A percentile compares a stretch with the other conserved stretches of the same genome.
phyloP scores from a whole-genome alignment of 1,140 invertebrate species.

The Rhyzopertha dominica region DNA sequence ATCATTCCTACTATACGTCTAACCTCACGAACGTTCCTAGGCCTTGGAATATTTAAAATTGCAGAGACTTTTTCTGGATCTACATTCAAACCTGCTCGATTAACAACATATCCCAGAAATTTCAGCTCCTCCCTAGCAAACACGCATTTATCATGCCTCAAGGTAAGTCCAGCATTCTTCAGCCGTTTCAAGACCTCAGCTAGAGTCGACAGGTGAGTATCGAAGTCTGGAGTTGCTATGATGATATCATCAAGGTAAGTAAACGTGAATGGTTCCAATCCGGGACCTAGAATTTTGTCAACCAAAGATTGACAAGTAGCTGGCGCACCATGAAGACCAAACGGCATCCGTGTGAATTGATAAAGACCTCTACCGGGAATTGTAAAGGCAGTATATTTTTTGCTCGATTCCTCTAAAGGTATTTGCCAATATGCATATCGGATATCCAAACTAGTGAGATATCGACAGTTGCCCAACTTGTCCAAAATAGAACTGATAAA shows the following conservation, averaged over 20 bases:
- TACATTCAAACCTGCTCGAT: too few species aligned
- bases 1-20: too few species aligned
- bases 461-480: constrained; percentile 25
- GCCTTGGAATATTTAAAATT: too few species aligned
- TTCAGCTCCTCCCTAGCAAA: too few species aligned
- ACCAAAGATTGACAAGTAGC: constrained; percentile 19
- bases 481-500: constrained; percentile 25
- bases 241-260: constrained; percentile 41
- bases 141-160: too few species aligned
- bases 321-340: constrained; percentile 9
- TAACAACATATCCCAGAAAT: too few species aligned
- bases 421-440: constrained; percentile 36
- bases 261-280: constrained; percentile 13
- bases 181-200: too few species aligned
- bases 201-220: constrained; percentile 30
- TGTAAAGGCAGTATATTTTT: constrained; percentile 35
- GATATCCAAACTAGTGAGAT: constrained; percentile 30
- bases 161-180: too few species aligned
- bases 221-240: constrained; percentile 29
- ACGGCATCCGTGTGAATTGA: constrained; percentile 29
- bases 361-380: constrained; percentile 31
- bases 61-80: too few species aligned
- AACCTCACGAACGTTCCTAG: too few species aligned
- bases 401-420: constrained; percentile 21
- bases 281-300: constrained; percentile 26